Evolutionary conservation across 35 echinoderm and acorn worm genomes (phyloP).

Genomic region (Ophiothrix spiculata): DNA sequence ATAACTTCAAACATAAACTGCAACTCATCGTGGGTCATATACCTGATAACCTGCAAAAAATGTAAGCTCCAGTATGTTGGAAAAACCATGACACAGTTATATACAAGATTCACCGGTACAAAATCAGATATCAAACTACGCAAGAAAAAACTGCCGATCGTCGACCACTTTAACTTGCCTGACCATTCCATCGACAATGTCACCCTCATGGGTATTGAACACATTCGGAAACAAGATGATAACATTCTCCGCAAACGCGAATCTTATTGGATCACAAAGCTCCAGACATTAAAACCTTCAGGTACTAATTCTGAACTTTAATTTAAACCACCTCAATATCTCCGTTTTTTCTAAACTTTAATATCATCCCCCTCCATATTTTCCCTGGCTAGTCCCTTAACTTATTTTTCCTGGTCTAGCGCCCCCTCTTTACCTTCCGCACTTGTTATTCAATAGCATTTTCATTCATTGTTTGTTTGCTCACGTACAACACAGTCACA

Average conservation of each 20-base stretch:
- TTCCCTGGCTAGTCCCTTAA: no score
- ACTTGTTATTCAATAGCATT: no score
- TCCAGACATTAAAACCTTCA: no score
- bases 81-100: not conserved
- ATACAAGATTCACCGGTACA: not conserved
- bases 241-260: not conserved
- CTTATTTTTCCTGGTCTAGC: no score
- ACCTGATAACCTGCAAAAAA: not conserved
- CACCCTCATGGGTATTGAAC: not conserved
- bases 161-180: not conserved
- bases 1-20: not conserved
- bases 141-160: not conserved
- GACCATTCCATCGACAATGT: not conserved
- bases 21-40: not conserved
- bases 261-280: no score
- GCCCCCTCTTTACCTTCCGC: no score
- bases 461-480: no score
- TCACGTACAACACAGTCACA: no score
- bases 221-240: not conserved
- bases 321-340: no score
- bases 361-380: no score
- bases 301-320: no score
- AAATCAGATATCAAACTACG: not conserved
- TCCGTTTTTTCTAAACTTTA: no score
- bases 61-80: not conserved